These are phyloP conservation scores for Erannis defoliaria DNA, from an alignment of 2,888 invertebrate species.

Conservation along the genomic window DNA sequence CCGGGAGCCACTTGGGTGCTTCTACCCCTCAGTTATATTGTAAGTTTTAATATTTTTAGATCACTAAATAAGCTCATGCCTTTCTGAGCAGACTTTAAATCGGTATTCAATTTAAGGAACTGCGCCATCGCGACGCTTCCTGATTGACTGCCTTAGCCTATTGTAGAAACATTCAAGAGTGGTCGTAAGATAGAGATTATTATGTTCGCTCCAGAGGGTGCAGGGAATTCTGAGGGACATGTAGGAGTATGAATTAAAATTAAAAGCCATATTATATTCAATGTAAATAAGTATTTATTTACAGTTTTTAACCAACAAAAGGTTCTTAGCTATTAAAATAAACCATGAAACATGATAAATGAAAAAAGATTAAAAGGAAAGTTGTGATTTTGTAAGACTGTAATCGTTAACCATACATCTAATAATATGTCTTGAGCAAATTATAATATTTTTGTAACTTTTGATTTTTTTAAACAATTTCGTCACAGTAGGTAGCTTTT, in stretches of 20 bases:
- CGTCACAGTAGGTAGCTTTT: slow-evolving; percentile 14
- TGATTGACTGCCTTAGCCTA: too few species aligned
- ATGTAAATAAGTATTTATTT: slow-evolving; percentile 53
- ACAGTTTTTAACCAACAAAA: slow-evolving; percentile 42
- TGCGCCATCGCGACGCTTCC: too few species aligned
- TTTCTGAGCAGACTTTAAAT: too few species aligned
- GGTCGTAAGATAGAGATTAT: too few species aligned
- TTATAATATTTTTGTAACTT: neutral
- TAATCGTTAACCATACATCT: slow-evolving; percentile 1
- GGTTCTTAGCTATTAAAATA: slow-evolving; percentile 34
- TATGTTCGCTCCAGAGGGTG: too few species aligned
- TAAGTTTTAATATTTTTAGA: too few species aligned
- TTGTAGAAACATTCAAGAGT: too few species aligned
- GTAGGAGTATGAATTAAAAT: neutral
- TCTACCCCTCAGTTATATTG: too few species aligned
- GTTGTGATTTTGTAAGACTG: slow-evolving; percentile 16
- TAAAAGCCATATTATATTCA: neutral
- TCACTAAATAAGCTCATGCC: too few species aligned
- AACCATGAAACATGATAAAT: slow-evolving; percentile 19
- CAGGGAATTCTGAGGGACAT: too few species aligned
- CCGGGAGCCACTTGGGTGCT: too few species aligned
- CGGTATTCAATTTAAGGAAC: too few species aligned
- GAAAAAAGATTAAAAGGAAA: slow-evolving; percentile 14
- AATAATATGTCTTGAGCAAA: slow-evolving; percentile 10
- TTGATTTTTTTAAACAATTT: slow-evolving; percentile 2